Base-by-base conservation (phyloP, 2,797 vertebrate genomes). In the Chaetophractus vellerosus region DNA sequence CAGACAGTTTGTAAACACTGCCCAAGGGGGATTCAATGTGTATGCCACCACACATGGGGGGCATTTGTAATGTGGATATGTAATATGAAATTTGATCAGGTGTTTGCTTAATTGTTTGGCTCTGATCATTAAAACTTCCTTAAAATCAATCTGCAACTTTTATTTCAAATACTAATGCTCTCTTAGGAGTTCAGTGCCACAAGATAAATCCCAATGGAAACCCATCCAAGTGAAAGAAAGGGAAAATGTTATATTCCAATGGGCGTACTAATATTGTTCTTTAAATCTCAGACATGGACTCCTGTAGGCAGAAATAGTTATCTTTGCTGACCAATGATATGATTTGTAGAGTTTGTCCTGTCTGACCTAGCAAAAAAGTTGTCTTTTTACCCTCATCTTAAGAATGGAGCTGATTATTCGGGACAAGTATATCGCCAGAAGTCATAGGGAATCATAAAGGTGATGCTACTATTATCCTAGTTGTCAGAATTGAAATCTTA, bases 101-200 rank as follows among this genome's bases (percentile, higher is more conserved):
- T 26, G 45, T n/a, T n/a, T n/a, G n/a, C n/a, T n/a, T n/a, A n/a
- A 52, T 66, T 79, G 6, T 88, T 93, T 80, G 75, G 86, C 45
- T 79, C 0, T 50, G 12, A 68, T 79, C 8, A 57, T 55, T 94
- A 6, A 38, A 7, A 11, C 11, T 15, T 61, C 66, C 80, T 50
- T 57, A 14, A 10, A 48, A 59, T 69, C 23, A 80, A 23, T 55
- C 2, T 55, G 1, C 21, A 4, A 9, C 18, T 23, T 85, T 76
- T 28, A 28, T 3, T 9, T 45, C 28, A 68, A 33, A 55, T 38
- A 12, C 55, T 23, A 82, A 68, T 14, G 3, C 5, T 83, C 11
- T 83, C 38, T 91, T 14, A 63, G 28, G 21, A 63, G 12, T 90
- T 95, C 5, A 57, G 85, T 38, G 5, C 26, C 15, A 38, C 9